These are phyloP conservation scores for Sarcophaga caerulescens DNA, from an alignment of 2,888 invertebrate species.

Conservation along the genomic window DNA sequence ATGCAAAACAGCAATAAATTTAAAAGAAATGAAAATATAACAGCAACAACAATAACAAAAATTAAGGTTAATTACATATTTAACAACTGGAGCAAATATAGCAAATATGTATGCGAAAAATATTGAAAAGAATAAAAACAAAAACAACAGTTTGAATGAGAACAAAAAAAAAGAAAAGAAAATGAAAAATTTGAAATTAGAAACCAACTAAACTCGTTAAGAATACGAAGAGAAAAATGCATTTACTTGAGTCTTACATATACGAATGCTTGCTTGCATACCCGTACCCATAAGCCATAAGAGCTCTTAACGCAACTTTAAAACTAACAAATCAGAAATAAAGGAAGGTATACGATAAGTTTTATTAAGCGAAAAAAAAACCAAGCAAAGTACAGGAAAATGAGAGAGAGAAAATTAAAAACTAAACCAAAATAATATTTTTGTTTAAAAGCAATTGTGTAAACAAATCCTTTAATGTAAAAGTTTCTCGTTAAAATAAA, in stretches of 20 bases:
- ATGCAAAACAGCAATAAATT: conserved; percentile 33
- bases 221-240: neutral
- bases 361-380: neutral
- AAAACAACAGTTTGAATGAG: neutral
- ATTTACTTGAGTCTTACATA: neutral
- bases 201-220: neutral
- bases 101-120: conserved; percentile 4
- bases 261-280: neutral
- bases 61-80: conserved; percentile 48
- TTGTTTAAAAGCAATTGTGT: conserved; percentile 23
- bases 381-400: neutral
- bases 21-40: conserved; percentile 21
- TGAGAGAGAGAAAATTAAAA: too few species aligned
- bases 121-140: neutral
- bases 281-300: neutral
- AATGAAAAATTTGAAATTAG: neutral
- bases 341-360: neutral
- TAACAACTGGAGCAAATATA: conserved; percentile 47
- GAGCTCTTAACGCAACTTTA: conserved; percentile 16
- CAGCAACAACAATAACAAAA: conserved; percentile 12
- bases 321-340: conserved; percentile 30
- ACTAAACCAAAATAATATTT: neutral
- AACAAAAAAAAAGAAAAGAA: neutral
- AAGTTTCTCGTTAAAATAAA: conserved; percentile 23
- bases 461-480: conserved; percentile 54